Evolutionary conservation across 2,888 invertebrate species (phyloP), one percentile per base, ranked within the genome.

Genomic region (Microdon myrmicae): DNA sequence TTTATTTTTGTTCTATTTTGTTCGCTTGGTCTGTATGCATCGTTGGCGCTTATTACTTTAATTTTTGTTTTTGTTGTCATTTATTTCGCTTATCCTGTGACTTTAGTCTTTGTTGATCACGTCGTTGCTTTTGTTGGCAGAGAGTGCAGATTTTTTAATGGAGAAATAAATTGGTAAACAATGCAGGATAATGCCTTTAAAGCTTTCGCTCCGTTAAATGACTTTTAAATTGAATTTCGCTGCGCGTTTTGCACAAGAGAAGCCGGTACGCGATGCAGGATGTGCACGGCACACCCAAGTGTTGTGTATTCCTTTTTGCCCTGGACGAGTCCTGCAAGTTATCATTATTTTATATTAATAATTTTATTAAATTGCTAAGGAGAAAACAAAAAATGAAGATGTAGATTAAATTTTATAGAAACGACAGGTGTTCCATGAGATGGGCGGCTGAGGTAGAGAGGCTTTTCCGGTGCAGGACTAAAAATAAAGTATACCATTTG

Each of bases 151-250:
- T 64, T 64, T 64, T 64, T 68, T 68, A 67, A 67, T 67, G 67
- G 67, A 61, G 61, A 64, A 68, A 64, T 68, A 69, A 70, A 70
- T 68, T 68, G 68, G 59, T 70, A 70, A 69, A 70, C 70, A 69
- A 69, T 70, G 68, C 69, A 56, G 66, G 68, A 55, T 70, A 70
- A 70, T 70, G 67, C 59, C 68, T 68, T 70, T 69, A 70, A 70
- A 70, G 64, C 67, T 67, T 67, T 70, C 67, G 67, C 66, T 69
- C 53, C 61, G 66, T 67, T 70, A 70, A 70, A 70, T 70, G 68
- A 70, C 70, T 70, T 70, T 70, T 70, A 70, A 70, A 70, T 70
- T 70, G 70, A 69, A 70, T 70, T 70, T 68, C 16, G 32, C 48
- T 41, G 66, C 55, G 48, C 61, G 54, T 32, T 51, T 47, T 58